Evolutionary conservation across 2,888 invertebrate genomes (phyloP).

Genomic region (Tipula lateralis): DNA sequence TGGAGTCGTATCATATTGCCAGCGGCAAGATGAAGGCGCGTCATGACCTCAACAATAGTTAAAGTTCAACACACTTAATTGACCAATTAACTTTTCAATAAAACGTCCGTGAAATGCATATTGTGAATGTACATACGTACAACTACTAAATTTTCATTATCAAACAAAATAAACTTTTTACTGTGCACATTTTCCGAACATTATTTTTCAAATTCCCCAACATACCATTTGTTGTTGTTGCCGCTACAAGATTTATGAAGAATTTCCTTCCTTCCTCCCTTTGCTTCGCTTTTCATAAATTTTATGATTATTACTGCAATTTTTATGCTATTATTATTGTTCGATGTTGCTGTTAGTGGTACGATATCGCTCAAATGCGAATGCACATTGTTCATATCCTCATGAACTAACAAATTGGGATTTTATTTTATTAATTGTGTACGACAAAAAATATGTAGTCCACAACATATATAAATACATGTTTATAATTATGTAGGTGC

Average conservation of each 20-base stretch:
- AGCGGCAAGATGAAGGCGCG: too few relatives aligned
- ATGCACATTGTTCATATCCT: not conserved
- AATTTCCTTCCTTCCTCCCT: constrained; percentile 6
- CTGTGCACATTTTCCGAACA: not conserved
- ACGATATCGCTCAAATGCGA: not conserved
- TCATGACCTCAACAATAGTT: too few relatives aligned
- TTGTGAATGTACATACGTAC: not conserved
- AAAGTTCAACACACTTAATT: too few relatives aligned
- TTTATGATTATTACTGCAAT: not conserved
- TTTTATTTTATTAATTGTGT: not conserved
- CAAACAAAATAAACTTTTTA: not conserved
- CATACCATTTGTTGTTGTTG: not conserved
- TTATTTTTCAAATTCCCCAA: not conserved
- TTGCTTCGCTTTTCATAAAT: not conserved
- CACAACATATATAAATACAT: not conserved
- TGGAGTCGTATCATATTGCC: too few relatives aligned
- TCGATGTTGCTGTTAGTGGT: not conserved
- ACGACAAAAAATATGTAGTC: too few relatives aligned
- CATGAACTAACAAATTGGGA: not conserved
- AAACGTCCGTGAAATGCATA: not conserved
- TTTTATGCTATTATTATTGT: not conserved
- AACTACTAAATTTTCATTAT: not conserved
- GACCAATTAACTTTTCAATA: too few relatives aligned
- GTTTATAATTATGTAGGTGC: too few relatives aligned
- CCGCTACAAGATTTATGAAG: not conserved